phyloP scores from a whole-genome alignment of 2,113 vertebrate species.

The Seriola rivoliana region DNA sequence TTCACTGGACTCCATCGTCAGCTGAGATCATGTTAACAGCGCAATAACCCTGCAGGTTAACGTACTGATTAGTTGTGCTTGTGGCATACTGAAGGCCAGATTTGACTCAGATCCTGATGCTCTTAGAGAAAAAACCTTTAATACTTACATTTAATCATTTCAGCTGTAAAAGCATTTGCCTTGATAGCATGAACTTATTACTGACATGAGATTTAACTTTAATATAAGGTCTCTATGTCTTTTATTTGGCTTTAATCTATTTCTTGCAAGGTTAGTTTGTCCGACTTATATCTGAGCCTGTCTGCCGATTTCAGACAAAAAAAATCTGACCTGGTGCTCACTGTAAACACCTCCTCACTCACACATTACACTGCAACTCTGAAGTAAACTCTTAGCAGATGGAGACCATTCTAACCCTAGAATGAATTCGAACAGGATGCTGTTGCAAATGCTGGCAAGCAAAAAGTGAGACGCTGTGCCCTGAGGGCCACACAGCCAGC shows the following conservation, averaged over 20 bases:
- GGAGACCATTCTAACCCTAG: conserved; percentile 34
- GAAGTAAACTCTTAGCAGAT: conserved; percentile 65
- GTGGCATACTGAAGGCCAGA: not conserved
- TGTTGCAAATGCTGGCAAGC: conserved; percentile 41
- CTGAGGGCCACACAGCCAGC: conserved; percentile 36
- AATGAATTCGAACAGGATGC: conserved; percentile 53
- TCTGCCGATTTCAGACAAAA: conserved; percentile 32
- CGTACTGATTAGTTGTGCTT: conserved; percentile 1
- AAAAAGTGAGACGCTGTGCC: conserved; percentile 19
- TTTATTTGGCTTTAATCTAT: conserved; percentile 37
- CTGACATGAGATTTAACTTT: not conserved
- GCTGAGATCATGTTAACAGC: conserved; percentile 26
- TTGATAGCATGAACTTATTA: not conserved
- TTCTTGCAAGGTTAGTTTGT: conserved; percentile 30
- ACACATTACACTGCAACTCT: conserved; percentile 38
- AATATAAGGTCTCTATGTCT: conserved; percentile 4
- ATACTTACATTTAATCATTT: conserved; percentile 12
- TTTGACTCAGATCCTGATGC: not conserved
- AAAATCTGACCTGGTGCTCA: conserved; percentile 24
- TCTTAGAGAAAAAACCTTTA: not conserved
- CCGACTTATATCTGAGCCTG: conserved; percentile 27
- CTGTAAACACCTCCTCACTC: conserved; percentile 57
- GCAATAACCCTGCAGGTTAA: not conserved
- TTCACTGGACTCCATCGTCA: conserved; percentile 18
- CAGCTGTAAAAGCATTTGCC: conserved; percentile 12